Percentiles rank a stretch among this genome's conserved stretches.
These are phyloP conservation scores for Gadus macrocephalus DNA, from an alignment of 2,113 vertebrate species.

Conservation along the genomic window DNA sequence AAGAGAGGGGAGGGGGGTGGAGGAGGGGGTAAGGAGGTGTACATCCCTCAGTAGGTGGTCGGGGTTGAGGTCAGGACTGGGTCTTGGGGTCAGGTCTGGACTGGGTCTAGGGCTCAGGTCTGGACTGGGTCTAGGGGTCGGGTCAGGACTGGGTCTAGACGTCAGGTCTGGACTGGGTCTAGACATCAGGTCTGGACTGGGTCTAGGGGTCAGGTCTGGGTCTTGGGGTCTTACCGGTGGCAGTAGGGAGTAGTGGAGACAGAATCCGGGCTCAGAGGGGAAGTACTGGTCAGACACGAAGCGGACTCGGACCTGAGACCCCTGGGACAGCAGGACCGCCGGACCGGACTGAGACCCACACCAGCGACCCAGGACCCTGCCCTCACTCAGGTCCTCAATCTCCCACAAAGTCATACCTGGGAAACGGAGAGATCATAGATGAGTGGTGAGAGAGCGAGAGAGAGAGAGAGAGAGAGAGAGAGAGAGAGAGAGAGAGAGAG, in stretches of 20 bases:
- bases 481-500: background rate
- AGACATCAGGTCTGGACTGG: no score
- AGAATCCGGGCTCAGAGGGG: slow-evolving; percentile 92
- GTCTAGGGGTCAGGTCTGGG: background rate
- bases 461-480: background rate
- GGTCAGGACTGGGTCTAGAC: no score
- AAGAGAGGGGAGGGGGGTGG: no score
- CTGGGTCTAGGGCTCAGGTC: no score
- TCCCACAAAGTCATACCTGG: slow-evolving; percentile 97
- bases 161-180: no score
- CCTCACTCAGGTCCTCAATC: slow-evolving; percentile 87
- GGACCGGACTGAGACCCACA: slow-evolving; percentile 84
- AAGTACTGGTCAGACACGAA: slow-evolving; percentile 97
- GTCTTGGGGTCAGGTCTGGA: no score
- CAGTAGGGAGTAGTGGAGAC: slow-evolving; percentile 85
- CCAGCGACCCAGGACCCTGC: slow-evolving; percentile 89
- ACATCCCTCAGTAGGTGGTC: no score
- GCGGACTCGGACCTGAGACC: slow-evolving; percentile 89
- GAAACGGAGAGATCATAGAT: no score
- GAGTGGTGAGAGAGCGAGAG: background rate
- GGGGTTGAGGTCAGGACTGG: no score
- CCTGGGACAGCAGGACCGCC: slow-evolving; percentile 82
- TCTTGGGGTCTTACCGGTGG: slow-evolving; percentile 74
- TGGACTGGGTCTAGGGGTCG: no score
- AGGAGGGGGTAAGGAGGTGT: no score